Percentiles rank a stretch among this genome's conserved stretches.
Conservation (phyloP, 1,140 invertebrate species). For the Brachionus sp. region DNA sequence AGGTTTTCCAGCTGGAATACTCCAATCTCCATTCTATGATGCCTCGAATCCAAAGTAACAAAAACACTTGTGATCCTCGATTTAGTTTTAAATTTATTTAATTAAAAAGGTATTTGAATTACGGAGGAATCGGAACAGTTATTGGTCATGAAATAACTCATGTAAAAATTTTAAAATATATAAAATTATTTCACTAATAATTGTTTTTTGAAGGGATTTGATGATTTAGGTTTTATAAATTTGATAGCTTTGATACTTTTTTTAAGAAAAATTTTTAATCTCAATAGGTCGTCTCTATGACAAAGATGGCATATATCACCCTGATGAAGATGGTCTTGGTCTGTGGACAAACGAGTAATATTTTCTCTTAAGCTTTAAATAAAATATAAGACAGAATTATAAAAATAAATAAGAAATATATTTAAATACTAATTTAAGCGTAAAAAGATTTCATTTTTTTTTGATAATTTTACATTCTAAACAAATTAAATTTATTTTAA, state of each 20-base stretch:
- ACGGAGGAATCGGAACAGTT: slow-evolving; percentile 68
- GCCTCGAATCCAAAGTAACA: background rate
- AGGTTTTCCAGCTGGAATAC: slow-evolving; percentile 45
- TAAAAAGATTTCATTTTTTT: too few relatives aligned
- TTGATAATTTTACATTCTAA: too few relatives aligned
- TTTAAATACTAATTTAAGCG: too few relatives aligned
- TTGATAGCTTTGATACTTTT: background rate
- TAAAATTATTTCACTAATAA: background rate
- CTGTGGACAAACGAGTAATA: slow-evolving; percentile 38
- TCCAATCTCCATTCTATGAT: slow-evolving; percentile 49
- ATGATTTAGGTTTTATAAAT: slow-evolving; percentile 19
- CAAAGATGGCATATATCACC: slow-evolving; percentile 41
- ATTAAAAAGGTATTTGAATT: slow-evolving; percentile 65
- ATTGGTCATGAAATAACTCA: slow-evolving; percentile 67
- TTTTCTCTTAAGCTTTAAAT: background rate
- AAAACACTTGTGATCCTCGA: background rate
- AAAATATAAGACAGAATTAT: too few relatives aligned
- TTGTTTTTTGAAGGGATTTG: slow-evolving; percentile 9
- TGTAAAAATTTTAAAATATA: slow-evolving; percentile 48
- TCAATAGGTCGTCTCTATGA: slow-evolving; percentile 17
- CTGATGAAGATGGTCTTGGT: slow-evolving; percentile 7
- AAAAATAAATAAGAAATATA: too few relatives aligned
- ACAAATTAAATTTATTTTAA: background rate
- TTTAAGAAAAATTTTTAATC: background rate
- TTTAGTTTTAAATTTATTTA: slow-evolving; percentile 6